A percentile compares a stretch with the other conserved stretches of the same genome.
These are phyloP conservation scores for Drosophila putrida DNA, from an alignment of 2,888 invertebrate genomes.

Conservation along the genomic window DNA sequence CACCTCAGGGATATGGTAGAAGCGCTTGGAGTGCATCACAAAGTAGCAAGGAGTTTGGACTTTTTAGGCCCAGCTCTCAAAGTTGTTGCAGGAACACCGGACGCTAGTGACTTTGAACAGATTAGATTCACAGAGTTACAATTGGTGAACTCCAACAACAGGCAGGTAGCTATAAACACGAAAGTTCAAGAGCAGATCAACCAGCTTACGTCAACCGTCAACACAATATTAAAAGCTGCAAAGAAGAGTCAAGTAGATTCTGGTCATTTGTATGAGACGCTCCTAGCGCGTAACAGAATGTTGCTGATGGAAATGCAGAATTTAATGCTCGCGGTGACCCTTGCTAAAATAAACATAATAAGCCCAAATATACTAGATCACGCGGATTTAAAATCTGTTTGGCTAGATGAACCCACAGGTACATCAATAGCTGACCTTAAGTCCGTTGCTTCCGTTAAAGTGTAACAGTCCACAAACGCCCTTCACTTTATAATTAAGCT, in stretches of 20 bases:
- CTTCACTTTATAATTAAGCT: background rate
- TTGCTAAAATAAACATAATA: background rate
- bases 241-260: slow-evolving; percentile 2
- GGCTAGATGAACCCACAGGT: slow-evolving; percentile 15
- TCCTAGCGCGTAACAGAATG: background rate
- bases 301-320: too few species aligned
- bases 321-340: slow-evolving; percentile 30
- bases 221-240: background rate
- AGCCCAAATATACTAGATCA: slow-evolving; percentile 3
- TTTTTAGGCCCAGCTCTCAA: slow-evolving; percentile 5
- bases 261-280: slow-evolving; percentile 10
- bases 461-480: background rate
- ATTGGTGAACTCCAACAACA: slow-evolving; percentile 15
- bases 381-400: slow-evolving; percentile 17
- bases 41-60: background rate
- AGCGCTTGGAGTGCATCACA: background rate
- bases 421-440: background rate
- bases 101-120: background rate
- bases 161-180: slow-evolving; percentile 3
- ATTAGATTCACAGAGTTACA: slow-evolving; percentile 12
- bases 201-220: slow-evolving; percentile 4
- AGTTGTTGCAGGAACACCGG: background rate
- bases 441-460: background rate
- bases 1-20: slow-evolving; percentile 1
- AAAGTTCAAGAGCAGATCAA: slow-evolving; percentile 7